A percentile compares a stretch with the other conserved stretches of the same genome.
Evolutionary conservation across 2,797 vertebrate species (phyloP).

Genomic region (Emydoidea blandingii): DNA sequence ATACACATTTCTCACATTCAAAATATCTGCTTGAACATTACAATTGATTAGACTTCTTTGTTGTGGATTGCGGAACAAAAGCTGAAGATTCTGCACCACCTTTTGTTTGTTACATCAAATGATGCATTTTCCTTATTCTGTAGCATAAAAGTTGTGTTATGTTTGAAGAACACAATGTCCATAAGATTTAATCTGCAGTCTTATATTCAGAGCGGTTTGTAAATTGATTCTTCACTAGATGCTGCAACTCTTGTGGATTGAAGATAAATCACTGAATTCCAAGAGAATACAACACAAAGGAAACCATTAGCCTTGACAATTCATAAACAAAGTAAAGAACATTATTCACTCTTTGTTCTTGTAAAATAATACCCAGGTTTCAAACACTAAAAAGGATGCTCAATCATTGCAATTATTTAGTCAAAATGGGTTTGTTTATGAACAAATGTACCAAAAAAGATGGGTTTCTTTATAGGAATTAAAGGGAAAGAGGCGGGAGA

Average conservation of each 20-base stretch:
- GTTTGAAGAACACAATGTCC: constrained; percentile 62
- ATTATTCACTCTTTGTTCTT: constrained; percentile 62
- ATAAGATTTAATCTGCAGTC: constrained; percentile 68
- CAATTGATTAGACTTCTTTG: constrained; percentile 53
- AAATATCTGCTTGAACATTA: constrained; percentile 61
- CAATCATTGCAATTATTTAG: constrained; percentile 66
- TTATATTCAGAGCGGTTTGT: constrained; percentile 65
- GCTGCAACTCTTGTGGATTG: constrained; percentile 60
- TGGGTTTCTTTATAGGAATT: constrained; percentile 33
- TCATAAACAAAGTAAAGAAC: constrained; percentile 71
- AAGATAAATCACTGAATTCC: constrained; percentile 78
- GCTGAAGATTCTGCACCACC: constrained; percentile 13
- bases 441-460: constrained; percentile 36
- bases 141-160: constrained; percentile 49
- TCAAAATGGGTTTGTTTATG: constrained; percentile 62
- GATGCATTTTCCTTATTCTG: constrained; percentile 26
- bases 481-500: not conserved
- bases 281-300: constrained; percentile 67
- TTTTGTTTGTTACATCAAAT: constrained; percentile 63
- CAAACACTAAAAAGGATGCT: constrained; percentile 54
- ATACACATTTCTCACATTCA: constrained; percentile 50
- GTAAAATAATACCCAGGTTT: constrained; percentile 59
- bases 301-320: constrained; percentile 72
- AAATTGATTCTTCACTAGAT: constrained; percentile 69
- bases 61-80: constrained; percentile 59